These are phyloP conservation scores for Brenthis hecate DNA, from an alignment of 2,888 invertebrate species.

Conservation along the genomic window DNA sequence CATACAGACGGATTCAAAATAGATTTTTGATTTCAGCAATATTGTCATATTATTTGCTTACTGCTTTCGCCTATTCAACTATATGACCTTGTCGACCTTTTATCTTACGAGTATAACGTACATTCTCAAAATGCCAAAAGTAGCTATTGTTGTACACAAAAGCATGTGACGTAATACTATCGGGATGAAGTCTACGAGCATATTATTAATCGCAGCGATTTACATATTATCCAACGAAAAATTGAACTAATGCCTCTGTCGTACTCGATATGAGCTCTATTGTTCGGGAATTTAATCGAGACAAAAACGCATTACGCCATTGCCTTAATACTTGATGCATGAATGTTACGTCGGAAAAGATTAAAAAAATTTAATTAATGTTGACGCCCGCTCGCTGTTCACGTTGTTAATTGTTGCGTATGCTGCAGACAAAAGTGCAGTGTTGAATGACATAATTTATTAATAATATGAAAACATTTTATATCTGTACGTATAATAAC, in stretches of 20 bases:
- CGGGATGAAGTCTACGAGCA: slow-evolving; percentile 29
- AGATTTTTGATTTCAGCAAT: too few relatives aligned
- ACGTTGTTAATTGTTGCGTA: background rate
- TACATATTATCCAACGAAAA: slow-evolving; percentile 67
- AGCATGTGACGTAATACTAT: slow-evolving; percentile 10
- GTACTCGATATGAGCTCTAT: slow-evolving; percentile 6
- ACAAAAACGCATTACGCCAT: slow-evolving; percentile 13
- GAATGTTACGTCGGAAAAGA: slow-evolving; percentile 1
- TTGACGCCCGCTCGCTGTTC: background rate
- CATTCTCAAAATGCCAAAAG: background rate
- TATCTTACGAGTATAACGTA: background rate
- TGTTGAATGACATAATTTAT: too few relatives aligned
- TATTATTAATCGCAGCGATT: slow-evolving; percentile 63
- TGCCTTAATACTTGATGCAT: slow-evolving; percentile 12
- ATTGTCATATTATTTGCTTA: too few relatives aligned
- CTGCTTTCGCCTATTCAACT: too few relatives aligned
- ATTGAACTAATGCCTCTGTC: slow-evolving; percentile 49
- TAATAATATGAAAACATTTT: background rate
- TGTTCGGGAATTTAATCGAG: slow-evolving; percentile 23
- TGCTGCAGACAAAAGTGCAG: too few relatives aligned
- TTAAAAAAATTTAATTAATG: slow-evolving; percentile 19
- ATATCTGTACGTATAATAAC: background rate
- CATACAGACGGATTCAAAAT: too few relatives aligned
- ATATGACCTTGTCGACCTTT: too few relatives aligned
- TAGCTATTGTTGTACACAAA: slow-evolving; percentile 1